Evolutionary conservation across 2,888 invertebrate species (phyloP).

Genomic region (Torymus aiolomorphi): DNA sequence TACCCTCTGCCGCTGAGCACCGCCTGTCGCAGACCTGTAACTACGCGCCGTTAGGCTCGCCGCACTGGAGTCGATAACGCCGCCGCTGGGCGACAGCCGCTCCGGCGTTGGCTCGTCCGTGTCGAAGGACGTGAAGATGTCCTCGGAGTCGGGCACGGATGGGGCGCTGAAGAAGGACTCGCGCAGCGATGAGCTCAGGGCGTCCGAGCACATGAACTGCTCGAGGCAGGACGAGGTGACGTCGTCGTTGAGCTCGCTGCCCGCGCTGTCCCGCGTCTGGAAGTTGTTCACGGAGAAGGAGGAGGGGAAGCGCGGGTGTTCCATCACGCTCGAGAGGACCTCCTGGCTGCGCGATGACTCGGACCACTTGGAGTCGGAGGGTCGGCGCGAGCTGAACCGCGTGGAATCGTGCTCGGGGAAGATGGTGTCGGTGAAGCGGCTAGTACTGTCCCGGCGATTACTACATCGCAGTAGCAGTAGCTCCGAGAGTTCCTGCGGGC

Average conservation of each 20-base stretch:
- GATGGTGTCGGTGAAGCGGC: slow-evolving; percentile 63
- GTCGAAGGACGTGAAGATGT: slow-evolving; percentile 71
- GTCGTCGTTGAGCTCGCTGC: slow-evolving; percentile 71
- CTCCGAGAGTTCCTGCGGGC: slow-evolving; percentile 50
- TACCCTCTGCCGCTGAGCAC: background rate
- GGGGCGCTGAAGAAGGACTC: slow-evolving; percentile 71
- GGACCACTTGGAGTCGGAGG: slow-evolving; percentile 72
- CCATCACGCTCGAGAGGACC: slow-evolving; percentile 66
- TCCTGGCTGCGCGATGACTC: slow-evolving; percentile 73
- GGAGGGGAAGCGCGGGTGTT: slow-evolving; percentile 67
- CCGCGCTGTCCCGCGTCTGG: slow-evolving; percentile 66
- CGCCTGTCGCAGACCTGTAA: background rate
- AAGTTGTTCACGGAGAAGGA: slow-evolving; percentile 72
- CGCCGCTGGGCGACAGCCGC: slow-evolving; percentile 43
- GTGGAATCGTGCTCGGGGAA: slow-evolving; percentile 71
- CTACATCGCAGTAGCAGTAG: slow-evolving; percentile 31
- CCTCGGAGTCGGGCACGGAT: slow-evolving; percentile 69
- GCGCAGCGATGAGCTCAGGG: slow-evolving; percentile 69
- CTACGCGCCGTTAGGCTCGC: slow-evolving; percentile 67
- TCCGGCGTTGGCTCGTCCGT: slow-evolving; percentile 50
- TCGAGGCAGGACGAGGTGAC: slow-evolving; percentile 68
- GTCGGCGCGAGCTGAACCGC: slow-evolving; percentile 69
- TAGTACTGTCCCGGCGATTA: background rate
- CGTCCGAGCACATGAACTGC: slow-evolving; percentile 71
- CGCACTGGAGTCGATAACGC: slow-evolving; percentile 56